phyloP scores from a whole-genome alignment of 2,113 vertebrate genomes.

The Lampris megalopsis region DNA sequence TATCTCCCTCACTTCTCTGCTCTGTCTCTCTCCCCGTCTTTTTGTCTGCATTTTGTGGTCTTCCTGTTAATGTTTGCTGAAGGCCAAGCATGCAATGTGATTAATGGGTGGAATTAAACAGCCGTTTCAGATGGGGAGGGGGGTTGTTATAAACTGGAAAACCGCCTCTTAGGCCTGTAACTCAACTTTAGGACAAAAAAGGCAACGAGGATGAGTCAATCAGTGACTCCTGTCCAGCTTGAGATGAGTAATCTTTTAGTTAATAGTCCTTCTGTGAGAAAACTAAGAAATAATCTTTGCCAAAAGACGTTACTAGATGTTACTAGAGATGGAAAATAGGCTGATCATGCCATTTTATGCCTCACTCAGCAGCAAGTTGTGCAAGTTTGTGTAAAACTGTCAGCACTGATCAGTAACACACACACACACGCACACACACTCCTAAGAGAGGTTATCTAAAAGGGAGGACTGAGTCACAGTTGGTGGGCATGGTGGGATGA shows the following conservation, averaged over 20 bases:
- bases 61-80: constrained; percentile 1
- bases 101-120: constrained; percentile 48
- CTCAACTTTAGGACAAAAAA: constrained; percentile 16
- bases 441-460: not conserved
- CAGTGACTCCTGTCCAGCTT: not conserved
- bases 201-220: not conserved
- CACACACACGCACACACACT: no score
- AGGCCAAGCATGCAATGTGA: constrained; percentile 45
- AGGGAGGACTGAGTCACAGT: not conserved
- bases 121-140: constrained; percentile 2
- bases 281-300: not conserved
- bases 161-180: constrained; percentile 16
- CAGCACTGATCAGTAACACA: constrained; percentile 26
- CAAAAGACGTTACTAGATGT: not conserved
- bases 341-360: no score
- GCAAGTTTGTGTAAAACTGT: not conserved
- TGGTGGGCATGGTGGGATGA: not conserved
- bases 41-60: not conserved
- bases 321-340: not conserved
- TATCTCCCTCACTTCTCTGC: not conserved
- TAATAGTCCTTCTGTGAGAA: not conserved
- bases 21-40: constrained; percentile 13
- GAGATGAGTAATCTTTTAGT: no score
- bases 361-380: not conserved
- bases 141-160: constrained; percentile 16